Percentiles rank a stretch among this genome's conserved stretches.
These are phyloP conservation scores for Triplophysa tibetana DNA, from an alignment of 2,113 vertebrate species.

Conservation along the genomic window DNA sequence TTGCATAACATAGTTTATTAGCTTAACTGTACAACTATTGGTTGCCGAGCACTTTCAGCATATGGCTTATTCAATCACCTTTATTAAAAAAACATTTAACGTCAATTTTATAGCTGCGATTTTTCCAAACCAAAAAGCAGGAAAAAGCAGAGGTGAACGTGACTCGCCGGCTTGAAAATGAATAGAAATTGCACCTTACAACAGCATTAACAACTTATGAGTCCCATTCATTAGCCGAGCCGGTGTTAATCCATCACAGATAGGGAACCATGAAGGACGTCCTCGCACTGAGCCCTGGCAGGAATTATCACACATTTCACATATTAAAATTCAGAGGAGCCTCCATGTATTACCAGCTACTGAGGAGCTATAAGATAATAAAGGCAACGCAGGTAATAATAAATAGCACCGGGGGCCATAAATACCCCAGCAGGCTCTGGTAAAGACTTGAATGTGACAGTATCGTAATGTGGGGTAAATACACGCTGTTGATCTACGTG, in stretches of 20 bases:
- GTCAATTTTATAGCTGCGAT: constrained; percentile 65
- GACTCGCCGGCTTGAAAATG: constrained; percentile 80
- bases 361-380: constrained; percentile 84
- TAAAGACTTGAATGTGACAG: constrained; percentile 82
- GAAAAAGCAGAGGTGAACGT: constrained; percentile 66
- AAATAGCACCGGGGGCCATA: constrained; percentile 92
- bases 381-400: constrained; percentile 83
- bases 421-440: constrained; percentile 86
- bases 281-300: constrained; percentile 87
- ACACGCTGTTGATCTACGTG: constrained; percentile 87
- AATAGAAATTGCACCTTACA: constrained; percentile 89
- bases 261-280: constrained; percentile 92
- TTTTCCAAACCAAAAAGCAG: constrained; percentile 75
- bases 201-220: constrained; percentile 85
- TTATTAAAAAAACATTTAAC: constrained; percentile 43
- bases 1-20: no score
- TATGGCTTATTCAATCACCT: background rate
- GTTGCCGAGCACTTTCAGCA: no score
- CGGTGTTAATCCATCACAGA: constrained; percentile 90
- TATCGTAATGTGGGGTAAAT: constrained; percentile 86
- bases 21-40: no score
- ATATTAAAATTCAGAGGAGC: constrained; percentile 93
- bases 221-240: constrained; percentile 87
- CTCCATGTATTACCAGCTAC: constrained; percentile 84
- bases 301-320: constrained; percentile 82